Percentiles rank a stretch among this genome's conserved stretches.
phyloP scores from a whole-genome alignment of 2,113 vertebrate genomes.

The Mirounga angustirostris region DNA sequence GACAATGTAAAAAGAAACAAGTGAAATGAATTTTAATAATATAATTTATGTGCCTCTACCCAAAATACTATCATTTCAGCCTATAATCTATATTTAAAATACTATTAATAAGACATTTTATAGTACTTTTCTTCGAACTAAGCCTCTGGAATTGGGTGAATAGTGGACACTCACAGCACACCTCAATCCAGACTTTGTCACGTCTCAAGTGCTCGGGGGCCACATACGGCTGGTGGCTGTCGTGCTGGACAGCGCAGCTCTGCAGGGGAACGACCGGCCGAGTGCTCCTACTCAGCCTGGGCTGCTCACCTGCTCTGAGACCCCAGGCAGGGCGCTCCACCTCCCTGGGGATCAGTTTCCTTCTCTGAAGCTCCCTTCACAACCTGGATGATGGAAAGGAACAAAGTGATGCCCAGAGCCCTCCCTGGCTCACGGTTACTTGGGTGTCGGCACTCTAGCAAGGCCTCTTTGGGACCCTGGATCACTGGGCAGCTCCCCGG shows the following conservation, averaged over 20 bases:
- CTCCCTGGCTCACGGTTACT: not conserved
- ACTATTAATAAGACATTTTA: not conserved
- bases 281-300: rapidly evolving
- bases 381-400: not conserved
- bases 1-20: not conserved
- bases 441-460: not conserved
- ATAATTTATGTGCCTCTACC: not conserved
- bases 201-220: not conserved
- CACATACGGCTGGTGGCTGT: not conserved
- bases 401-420: rapidly evolving
- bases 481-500: not conserved
- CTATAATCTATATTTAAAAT: not conserved
- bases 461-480: not conserved
- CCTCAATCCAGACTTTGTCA: rapidly evolving
- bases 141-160: not conserved
- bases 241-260: no score
- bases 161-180: rapidly evolving
- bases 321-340: not conserved
- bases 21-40: not conserved
- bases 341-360: not conserved
- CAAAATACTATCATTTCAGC: not conserved
- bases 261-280: rapidly evolving
- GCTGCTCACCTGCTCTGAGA: not conserved
- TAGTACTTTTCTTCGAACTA: rapidly evolving
- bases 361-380: not conserved